phyloP scores from a whole-genome alignment of 1,140 invertebrate species.

The Caenorhabditis inopinata region DNA sequence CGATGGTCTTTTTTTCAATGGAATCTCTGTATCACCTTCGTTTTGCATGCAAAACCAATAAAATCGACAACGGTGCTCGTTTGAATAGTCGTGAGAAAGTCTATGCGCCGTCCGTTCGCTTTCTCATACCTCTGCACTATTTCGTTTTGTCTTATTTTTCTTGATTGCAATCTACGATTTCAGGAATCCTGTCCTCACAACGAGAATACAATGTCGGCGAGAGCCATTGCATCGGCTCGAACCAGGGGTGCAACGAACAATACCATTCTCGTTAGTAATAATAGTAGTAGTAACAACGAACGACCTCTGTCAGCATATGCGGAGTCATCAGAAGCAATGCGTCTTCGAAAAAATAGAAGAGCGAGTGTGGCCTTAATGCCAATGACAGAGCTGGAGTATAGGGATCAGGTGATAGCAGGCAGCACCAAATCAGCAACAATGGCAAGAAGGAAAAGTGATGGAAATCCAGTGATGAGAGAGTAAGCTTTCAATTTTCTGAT shows the following conservation, averaged over 20 bases:
- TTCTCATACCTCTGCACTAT: background rate
- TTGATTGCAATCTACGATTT: background rate
- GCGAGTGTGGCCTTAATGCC: constrained; percentile 6
- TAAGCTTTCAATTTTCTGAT: background rate
- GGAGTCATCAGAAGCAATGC: background rate
- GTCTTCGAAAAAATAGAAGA: background rate
- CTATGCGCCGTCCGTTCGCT: background rate
- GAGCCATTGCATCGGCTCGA: background rate
- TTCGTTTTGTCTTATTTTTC: background rate
- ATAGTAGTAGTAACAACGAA: background rate
- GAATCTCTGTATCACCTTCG: background rate
- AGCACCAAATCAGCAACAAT: background rate
- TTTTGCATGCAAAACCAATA: constrained; percentile 24
- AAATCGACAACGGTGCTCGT: background rate
- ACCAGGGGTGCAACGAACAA: background rate
- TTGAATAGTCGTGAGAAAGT: constrained; percentile 23
- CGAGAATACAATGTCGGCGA: background rate
- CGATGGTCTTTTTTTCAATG: no score
- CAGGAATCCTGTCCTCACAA: background rate
- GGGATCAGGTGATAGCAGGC: background rate
- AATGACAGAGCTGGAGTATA: background rate
- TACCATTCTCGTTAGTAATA: no score
- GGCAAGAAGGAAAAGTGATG: background rate
- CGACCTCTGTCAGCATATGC: constrained; percentile 1
- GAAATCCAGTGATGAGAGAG: background rate